Evolutionary conservation across 1,140 invertebrate species (phyloP).

Genomic region (Brachionus manjavacas): DNA sequence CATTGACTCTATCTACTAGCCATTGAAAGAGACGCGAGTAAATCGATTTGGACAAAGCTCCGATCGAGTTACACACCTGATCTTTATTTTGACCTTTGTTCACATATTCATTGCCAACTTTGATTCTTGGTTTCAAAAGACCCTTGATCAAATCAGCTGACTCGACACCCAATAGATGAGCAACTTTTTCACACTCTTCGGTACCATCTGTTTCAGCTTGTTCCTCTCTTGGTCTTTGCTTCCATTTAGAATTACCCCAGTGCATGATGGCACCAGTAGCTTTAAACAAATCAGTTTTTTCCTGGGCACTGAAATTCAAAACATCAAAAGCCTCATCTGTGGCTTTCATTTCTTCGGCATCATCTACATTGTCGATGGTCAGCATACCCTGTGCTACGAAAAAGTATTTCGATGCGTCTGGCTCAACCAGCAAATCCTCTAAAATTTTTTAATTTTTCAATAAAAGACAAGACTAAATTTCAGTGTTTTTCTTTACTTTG

Average conservation of each 20-base stretch:
- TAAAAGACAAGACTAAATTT: no score
- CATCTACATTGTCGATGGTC: conserved; percentile 89
- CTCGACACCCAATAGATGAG: conserved; percentile 72
- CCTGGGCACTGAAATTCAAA: conserved; percentile 88
- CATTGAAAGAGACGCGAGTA: conserved; percentile 95
- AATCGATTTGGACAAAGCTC: conserved; percentile 92
- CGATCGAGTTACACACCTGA: conserved; percentile 84
- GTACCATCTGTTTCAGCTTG: conserved; percentile 97
- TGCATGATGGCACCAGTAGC: conserved; percentile 95
- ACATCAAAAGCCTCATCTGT: conserved; percentile 98
- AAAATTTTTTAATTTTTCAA: conserved; percentile 48
- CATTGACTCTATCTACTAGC: conserved; percentile 96
- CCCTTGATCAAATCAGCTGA: conserved; percentile 62
- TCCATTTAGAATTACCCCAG: conserved; percentile 98
- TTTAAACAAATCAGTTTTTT: conserved; percentile 93
- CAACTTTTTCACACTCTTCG: conserved; percentile 86
- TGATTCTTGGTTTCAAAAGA: conserved; percentile 63
- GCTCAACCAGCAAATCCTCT: conserved; percentile 77
- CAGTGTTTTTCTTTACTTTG: conserved; percentile 48
- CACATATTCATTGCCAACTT: conserved; percentile 80
- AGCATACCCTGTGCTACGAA: conserved; percentile 95
- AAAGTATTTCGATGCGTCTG: conserved; percentile 77
- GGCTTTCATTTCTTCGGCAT: conserved; percentile 82
- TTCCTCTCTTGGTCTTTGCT: conserved; percentile 98
- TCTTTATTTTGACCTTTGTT: conserved; percentile 95